Evolutionary conservation across 2,888 invertebrate species (phyloP), one percentile per base, ranked within the genome.

Genomic region (Corbicula japonica): DNA sequence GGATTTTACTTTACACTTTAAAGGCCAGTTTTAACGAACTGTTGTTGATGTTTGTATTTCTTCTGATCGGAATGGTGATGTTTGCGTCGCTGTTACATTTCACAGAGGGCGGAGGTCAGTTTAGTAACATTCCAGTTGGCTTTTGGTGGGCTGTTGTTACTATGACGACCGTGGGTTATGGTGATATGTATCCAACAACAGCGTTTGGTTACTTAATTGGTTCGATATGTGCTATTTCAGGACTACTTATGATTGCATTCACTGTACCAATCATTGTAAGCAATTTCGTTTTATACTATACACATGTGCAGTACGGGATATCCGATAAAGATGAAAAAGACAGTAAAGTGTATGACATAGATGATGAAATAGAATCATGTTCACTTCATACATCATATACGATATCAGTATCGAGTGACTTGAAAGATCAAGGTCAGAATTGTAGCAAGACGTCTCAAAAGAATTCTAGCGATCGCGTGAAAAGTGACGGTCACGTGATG

Each of bases 131-230:
- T 86, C 92, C 92, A 46, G 88, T 91, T 4, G 90, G 91, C 4
- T 92, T 92, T 80, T 92, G 92, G 92, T 92, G 92, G 91, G 89
- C 90, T 50, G 88, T 92, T 23, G 90, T 92, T 32, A 92, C 92
- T 63, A 92, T 92, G 92, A 92, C 92, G 48, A 92, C 92, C 1
- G 92, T 92, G 1, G 92, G 92, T 5, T 92, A 92, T 78, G 92
- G 92, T 18, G 92, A 92, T 77, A 91, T 92, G 88, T 80, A 86
- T 52, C 92, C 92, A 4, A 85, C 85, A 50, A 89, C 89, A 1
- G 89, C 86, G 3, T 85, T 85, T 18, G 92, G 92, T 23, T 92
- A 91, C 71, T 75, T 92, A 18, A 89, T 92, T 23, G 92, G 92
- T 1, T 91, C 91, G 5, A 80, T 91, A 32, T 92, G 91, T 66